phyloP scores from a whole-genome alignment of 2,113 vertebrate species.

The Hippocampus zosterae region DNA sequence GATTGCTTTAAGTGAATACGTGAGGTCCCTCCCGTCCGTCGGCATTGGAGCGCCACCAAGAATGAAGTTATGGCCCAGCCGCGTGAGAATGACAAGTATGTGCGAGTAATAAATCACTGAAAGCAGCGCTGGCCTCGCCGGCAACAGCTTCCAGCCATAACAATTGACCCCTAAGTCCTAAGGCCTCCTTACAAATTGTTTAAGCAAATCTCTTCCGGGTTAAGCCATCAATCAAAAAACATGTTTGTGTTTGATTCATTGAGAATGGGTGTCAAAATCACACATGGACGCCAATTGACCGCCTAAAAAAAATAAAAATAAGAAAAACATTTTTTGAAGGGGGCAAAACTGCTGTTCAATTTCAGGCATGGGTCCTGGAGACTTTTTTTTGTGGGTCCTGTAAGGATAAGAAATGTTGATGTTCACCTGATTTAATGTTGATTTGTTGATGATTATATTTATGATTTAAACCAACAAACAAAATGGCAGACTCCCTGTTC shows the following conservation, averaged over 20 bases:
- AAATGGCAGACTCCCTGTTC: no score
- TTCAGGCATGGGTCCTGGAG: no score
- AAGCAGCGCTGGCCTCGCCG: not conserved
- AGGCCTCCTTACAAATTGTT: not conserved
- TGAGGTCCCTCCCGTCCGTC: not conserved
- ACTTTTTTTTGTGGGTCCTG: no score
- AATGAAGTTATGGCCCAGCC: constrained; percentile 1
- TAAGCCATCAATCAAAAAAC: not conserved
- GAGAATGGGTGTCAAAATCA: not conserved
- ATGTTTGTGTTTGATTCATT: not conserved
- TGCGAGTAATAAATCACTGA: not conserved
- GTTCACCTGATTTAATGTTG: no score
- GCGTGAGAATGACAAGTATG: constrained; percentile 4
- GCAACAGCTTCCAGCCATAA: not conserved
- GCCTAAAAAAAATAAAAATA: no score
- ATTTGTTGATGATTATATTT: no score
- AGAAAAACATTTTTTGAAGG: no score
- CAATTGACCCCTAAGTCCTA: constrained; percentile 1
- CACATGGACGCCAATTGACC: no score
- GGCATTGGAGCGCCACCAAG: constrained; percentile 2
- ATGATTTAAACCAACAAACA: no score
- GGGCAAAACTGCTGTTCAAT: no score
- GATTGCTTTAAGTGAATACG: constrained; percentile 7
- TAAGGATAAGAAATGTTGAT: no score
- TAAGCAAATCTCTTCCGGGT: not conserved